Percentiles rank a stretch among this genome's conserved stretches.
These are phyloP conservation scores for Hepsetus odoe DNA, from an alignment of 2,113 vertebrate genomes.

Conservation along the genomic window DNA sequence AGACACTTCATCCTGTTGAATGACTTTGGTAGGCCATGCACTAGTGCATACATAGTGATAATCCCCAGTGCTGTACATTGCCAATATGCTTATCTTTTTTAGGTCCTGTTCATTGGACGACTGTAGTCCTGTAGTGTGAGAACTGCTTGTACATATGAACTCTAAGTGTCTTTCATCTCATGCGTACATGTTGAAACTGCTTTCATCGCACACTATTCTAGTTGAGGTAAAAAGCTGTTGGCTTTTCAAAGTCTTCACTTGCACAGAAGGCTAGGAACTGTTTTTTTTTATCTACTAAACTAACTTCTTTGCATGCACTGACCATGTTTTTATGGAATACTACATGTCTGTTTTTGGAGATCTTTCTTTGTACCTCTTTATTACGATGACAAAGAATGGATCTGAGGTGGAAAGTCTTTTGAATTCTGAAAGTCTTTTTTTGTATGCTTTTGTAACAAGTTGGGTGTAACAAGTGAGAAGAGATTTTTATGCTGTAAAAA, in stretches of 20 bases:
- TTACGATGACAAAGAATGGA: slow-evolving; percentile 66
- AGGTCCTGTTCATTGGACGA: slow-evolving; percentile 10
- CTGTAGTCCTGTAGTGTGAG: slow-evolving; percentile 4
- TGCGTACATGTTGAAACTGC: slow-evolving; percentile 2
- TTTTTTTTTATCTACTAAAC: slow-evolving; percentile 56
- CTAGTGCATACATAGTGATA: slow-evolving; percentile 27
- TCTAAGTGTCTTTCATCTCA: slow-evolving; percentile 41
- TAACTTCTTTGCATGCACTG: slow-evolving; percentile 72
- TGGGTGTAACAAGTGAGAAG: slow-evolving; percentile 69
- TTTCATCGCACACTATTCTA: slow-evolving; percentile 38
- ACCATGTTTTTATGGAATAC: slow-evolving; percentile 31
- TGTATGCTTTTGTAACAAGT: slow-evolving; percentile 76
- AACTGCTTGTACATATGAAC: slow-evolving; percentile 40
- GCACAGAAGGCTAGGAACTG: slow-evolving; percentile 64
- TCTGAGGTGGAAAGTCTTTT: slow-evolving; percentile 46
- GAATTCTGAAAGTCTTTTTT: slow-evolving; percentile 56
- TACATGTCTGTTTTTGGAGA: slow-evolving; percentile 45
- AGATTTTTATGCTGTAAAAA: slow-evolving; percentile 82
- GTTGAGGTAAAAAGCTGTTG: slow-evolving; percentile 46
- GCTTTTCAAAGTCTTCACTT: slow-evolving; percentile 54
- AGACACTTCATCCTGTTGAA: slow-evolving; percentile 19
- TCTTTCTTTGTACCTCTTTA: slow-evolving; percentile 71
- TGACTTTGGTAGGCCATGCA: slow-evolving; percentile 34
- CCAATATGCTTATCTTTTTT: background rate
- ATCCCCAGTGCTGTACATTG: slow-evolving; percentile 6